phyloP scores from a whole-genome alignment of 2,888 invertebrate species.

The Uropetala carovei region DNA sequence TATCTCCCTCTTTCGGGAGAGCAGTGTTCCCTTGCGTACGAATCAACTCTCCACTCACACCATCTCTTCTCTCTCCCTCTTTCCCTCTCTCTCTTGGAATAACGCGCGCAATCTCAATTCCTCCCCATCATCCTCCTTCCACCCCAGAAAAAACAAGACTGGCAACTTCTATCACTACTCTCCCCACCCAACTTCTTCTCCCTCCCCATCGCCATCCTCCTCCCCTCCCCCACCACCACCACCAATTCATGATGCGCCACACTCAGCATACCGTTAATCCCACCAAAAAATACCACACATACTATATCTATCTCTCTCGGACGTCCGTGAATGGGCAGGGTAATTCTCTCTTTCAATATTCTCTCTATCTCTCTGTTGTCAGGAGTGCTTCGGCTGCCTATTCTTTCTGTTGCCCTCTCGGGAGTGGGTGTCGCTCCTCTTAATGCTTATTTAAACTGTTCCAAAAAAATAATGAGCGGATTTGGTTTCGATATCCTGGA shows the following conservation, averaged over 20 bases:
- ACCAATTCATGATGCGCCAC: neutral
- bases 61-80: neutral
- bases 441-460: too few species aligned
- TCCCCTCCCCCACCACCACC: neutral
- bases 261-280: too few species aligned
- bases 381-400: too few species aligned
- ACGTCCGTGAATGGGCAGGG: neutral
- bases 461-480: too few species aligned
- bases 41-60: neutral
- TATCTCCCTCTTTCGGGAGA: neutral
- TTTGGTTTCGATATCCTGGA: too few species aligned
- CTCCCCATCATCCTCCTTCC: neutral
- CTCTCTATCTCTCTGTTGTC: neutral
- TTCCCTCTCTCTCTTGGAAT: neutral
- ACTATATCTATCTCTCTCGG: too few species aligned
- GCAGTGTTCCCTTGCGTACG: conserved; percentile 6
- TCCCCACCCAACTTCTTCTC: neutral
- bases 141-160: neutral
- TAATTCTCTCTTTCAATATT: conserved; percentile 21
- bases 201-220: neutral
- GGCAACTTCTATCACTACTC: neutral
- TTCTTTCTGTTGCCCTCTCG: too few species aligned
- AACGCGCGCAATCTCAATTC: neutral
- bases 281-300: too few species aligned
- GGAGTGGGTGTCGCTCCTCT: too few species aligned